phyloP scores from a whole-genome alignment of 2,113 vertebrate species.

The Rhea pennata region DNA sequence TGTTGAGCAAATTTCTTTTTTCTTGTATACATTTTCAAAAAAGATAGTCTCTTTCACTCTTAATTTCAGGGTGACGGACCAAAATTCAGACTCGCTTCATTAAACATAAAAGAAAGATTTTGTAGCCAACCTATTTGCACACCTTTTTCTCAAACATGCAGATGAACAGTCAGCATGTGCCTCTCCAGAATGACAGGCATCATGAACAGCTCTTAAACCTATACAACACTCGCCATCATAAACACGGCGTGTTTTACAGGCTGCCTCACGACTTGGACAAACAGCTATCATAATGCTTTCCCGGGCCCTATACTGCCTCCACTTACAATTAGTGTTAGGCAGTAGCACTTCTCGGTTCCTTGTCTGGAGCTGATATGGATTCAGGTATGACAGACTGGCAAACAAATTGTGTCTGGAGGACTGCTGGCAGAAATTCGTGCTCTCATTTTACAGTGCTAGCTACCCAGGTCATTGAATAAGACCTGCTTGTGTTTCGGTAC shows the following conservation, averaged over 20 bases:
- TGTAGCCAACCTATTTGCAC: constrained; percentile 55
- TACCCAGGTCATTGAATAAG: background rate
- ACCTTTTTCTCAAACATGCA: constrained; percentile 62
- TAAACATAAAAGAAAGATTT: constrained; percentile 48
- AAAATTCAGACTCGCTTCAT: constrained; percentile 22
- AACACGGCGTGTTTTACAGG: constrained; percentile 63
- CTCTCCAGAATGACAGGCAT: constrained; percentile 57
- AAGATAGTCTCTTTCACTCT: background rate
- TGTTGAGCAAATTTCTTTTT: background rate
- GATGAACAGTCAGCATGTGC: constrained; percentile 71
- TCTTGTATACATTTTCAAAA: background rate
- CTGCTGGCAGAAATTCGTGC: background rate
- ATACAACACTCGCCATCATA: constrained; percentile 51
- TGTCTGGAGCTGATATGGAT: rapidly evolving
- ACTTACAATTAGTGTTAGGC: background rate
- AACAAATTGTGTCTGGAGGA: background rate
- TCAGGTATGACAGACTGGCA: background rate
- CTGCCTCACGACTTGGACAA: constrained; percentile 56
- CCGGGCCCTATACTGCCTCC: background rate
- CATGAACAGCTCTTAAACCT: constrained; percentile 61
- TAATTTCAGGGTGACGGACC: constrained; percentile 19
- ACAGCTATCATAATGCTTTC: background rate
- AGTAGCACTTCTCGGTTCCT: background rate
- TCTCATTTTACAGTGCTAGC: background rate
- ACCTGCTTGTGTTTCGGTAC: background rate